A percentile compares a stretch with the other conserved stretches of the same genome.
Conservation (phyloP, 2,888 invertebrate species). For the Zeuzera pyrina region DNA sequence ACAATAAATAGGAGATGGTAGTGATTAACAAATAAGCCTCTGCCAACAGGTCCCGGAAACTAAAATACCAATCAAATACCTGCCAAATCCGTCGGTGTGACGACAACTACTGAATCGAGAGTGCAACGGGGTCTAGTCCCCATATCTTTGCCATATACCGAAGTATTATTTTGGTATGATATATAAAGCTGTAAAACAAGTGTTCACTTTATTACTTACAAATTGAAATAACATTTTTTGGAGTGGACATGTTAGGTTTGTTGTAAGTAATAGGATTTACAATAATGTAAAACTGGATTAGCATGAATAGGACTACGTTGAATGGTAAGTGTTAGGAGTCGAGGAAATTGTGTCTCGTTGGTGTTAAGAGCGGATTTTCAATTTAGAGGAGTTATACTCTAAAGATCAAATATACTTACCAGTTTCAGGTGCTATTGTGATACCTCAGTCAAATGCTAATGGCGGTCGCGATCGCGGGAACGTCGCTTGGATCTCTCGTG, state of each 20-base stretch:
- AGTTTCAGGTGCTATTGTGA: slow-evolving; percentile 61
- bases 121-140: slow-evolving; percentile 56
- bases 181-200: slow-evolving; percentile 68
- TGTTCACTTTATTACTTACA: slow-evolving; percentile 66
- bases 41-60: slow-evolving; percentile 36
- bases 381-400: too few species aligned
- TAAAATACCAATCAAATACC: slow-evolving; percentile 71
- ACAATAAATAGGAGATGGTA: too few species aligned
- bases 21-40: too few species aligned
- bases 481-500: slow-evolving; percentile 53
- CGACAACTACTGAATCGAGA: slow-evolving; percentile 66
- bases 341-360: slow-evolving; percentile 11
- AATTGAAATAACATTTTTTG: slow-evolving; percentile 31
- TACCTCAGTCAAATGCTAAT: slow-evolving; percentile 68
- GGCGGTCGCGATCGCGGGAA: slow-evolving; percentile 63
- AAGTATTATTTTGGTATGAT: slow-evolving; percentile 66
- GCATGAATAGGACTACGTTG: slow-evolving; percentile 4
- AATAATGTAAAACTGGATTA: slow-evolving; percentile 7
- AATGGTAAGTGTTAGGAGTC: slow-evolving; percentile 11
- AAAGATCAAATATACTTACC: too few species aligned
- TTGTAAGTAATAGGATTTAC: background rate
- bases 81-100: slow-evolving; percentile 69
- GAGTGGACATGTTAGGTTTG: slow-evolving; percentile 10
- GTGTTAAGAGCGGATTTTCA: too few species aligned
- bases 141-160: slow-evolving; percentile 64